Evolutionary conservation across 1,140 invertebrate species (phyloP), one percentile per base, ranked within the genome.

Genomic region (Onthophagus taurus): DNA sequence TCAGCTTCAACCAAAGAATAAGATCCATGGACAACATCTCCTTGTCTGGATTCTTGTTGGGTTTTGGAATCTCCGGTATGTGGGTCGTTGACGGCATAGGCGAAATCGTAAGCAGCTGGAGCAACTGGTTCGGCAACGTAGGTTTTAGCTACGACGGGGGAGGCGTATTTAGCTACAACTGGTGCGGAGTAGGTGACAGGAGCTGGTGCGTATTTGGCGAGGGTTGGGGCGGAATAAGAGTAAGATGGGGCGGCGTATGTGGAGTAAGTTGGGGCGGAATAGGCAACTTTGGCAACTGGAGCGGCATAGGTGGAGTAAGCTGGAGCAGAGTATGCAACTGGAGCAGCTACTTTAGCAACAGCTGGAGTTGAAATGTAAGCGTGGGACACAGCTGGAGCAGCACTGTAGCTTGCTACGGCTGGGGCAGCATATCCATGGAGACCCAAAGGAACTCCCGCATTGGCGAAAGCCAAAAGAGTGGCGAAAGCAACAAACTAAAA

Each of bases 21-120:
- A 45, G 70, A 72, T 1, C 76, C 76, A 48, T 72, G 69, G n/a
- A 78, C 74, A 5, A 74, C 53, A 45, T 77, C 74, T 7, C 75
- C 75, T 41, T 72, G 65, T 9, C 70, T 63, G 35, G 38, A 57
- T 54, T 72, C 70, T 24, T 70, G 61, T 45, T 70, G 67, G 18
- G 63, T 57, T 50, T 72, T 72, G 49, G 66, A 62, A 53, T 72
- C 70, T 7, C 73, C 68, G 52, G 64, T 74, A 54, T 64, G 58
- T 1, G 67, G 60, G 52, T 72, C 70, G 16, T 66, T 56, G 4
- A 77, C 74, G 38, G 63, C 55, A 57, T 76, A 77, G 12, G 68
- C 61, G 64, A 72, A 77, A 51, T 73, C 70, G 54, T 76, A 76
- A 37, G 35, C 35, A 8, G 35, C 35, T 3, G 35, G 35, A 1